phyloP scores from a whole-genome alignment of 1,140 invertebrate genomes.

The Leucophenga varia region DNA sequence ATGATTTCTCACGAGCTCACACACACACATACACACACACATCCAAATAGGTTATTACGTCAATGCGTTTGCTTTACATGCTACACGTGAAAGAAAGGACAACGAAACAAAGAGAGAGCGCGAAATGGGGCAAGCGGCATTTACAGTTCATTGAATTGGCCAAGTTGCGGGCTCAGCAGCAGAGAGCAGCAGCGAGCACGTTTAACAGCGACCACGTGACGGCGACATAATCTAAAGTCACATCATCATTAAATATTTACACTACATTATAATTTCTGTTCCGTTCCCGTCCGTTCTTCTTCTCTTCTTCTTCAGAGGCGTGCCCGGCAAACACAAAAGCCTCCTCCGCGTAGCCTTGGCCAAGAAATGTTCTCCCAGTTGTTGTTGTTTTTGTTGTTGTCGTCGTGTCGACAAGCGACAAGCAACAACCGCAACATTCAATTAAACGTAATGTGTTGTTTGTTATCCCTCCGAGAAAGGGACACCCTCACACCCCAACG shows the following conservation, averaged over 20 bases:
- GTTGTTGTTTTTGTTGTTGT: constrained; percentile 6
- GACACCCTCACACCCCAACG: background rate
- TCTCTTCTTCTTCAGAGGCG: constrained; percentile 27
- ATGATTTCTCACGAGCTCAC: constrained; percentile 6
- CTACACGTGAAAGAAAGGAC: constrained; percentile 8
- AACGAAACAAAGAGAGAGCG: constrained; percentile 10
- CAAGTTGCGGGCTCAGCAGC: constrained; percentile 16
- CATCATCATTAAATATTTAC: constrained; percentile 53
- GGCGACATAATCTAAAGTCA: constrained; percentile 42
- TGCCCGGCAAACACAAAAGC: constrained; percentile 25
- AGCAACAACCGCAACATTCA: constrained; percentile 45
- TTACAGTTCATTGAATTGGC: constrained; percentile 43
- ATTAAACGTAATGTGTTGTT: constrained; percentile 52
- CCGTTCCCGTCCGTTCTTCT: no score
- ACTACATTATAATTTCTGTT: constrained; percentile 54
- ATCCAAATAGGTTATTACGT: no score
- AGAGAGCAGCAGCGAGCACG: constrained; percentile 18
- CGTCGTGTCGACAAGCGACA: constrained; percentile 9
- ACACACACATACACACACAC: constrained; percentile 7
- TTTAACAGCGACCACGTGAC: constrained; percentile 46
- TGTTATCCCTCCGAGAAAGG: constrained; percentile 34
- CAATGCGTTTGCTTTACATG: constrained; percentile 7
- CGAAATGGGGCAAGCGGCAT: no score
- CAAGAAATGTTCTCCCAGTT: background rate
- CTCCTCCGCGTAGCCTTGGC: no score